These are phyloP conservation scores for Semibalanus balanoides DNA, from an alignment of 1,140 invertebrate species.

Conservation along the genomic window DNA sequence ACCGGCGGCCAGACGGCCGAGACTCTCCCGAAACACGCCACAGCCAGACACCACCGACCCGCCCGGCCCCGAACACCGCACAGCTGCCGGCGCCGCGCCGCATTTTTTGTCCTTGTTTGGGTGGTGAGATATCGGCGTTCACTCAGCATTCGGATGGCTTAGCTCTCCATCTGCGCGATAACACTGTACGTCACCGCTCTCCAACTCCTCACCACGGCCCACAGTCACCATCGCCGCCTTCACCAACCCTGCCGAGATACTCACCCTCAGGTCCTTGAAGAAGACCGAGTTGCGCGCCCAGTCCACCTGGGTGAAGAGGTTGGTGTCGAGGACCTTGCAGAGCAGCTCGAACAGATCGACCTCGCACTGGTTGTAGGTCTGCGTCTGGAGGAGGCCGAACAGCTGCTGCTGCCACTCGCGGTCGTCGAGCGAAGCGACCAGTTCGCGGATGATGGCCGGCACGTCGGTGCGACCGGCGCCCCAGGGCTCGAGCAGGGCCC, in stretches of 20 bases:
- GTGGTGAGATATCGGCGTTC: too few relatives aligned
- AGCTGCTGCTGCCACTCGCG: conserved; percentile 86
- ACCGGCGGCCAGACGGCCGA: too few relatives aligned
- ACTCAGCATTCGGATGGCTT: too few relatives aligned
- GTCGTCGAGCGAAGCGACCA: conserved; percentile 78
- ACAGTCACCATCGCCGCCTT: too few relatives aligned
- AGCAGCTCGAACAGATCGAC: conserved; percentile 94
- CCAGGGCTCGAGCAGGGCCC: background rate
- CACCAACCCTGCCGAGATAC: conserved; percentile 29
- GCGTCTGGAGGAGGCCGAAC: conserved; percentile 75
- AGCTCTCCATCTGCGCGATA: too few relatives aligned
- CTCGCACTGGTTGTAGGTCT: conserved; percentile 94
- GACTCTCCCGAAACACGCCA: too few relatives aligned
- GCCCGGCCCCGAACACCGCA: too few relatives aligned
- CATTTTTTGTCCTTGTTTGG: background rate
- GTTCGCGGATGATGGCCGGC: conserved; percentile 76
- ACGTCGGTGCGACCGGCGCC: conserved; percentile 22
- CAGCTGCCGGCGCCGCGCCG: too few relatives aligned
- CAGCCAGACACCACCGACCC: too few relatives aligned
- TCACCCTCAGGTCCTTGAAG: conserved; percentile 98
- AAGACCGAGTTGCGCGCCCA: conserved; percentile 95
- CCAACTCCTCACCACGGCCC: too few relatives aligned
- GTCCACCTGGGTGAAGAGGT: conserved; percentile 94
- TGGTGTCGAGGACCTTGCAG: conserved; percentile 97
- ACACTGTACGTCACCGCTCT: too few relatives aligned